Conservation (phyloP, 2,888 invertebrate genomes). For the Microplitis deprimator region DNA sequence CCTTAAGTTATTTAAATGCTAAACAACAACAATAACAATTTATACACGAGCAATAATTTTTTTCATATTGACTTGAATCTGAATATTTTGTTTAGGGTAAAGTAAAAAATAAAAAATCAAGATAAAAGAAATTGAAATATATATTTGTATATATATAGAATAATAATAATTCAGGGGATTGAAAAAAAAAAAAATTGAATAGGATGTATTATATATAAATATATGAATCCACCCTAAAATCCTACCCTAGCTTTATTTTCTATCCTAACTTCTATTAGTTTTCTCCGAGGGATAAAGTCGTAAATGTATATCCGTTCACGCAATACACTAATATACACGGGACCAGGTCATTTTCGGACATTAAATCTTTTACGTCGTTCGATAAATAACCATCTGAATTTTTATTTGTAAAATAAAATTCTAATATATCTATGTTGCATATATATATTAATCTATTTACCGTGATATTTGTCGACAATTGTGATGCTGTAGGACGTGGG, state of each 20-base stretch:
- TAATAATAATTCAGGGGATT: neutral
- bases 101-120: no score
- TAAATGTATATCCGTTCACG: neutral
- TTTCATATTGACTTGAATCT: no score
- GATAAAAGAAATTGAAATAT: neutral
- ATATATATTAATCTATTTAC: neutral
- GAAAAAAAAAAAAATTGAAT: neutral
- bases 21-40: no score
- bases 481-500: neutral
- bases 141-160: neutral
- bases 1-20: no score
- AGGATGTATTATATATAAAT: neutral
- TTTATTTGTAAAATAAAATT: neutral
- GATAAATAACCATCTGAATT: neutral
- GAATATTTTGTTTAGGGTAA: no score
- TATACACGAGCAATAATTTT: no score
- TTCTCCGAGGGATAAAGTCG: neutral
- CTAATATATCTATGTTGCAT: neutral
- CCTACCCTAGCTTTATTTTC: neutral
- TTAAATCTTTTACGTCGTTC: neutral
- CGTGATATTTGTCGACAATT: no score
- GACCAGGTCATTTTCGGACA: neutral
- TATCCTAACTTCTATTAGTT: neutral
- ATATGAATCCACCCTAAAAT: neutral
- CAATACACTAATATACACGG: neutral